Base-by-base conservation (phyloP, 1,140 invertebrate species). In the Drosophila bifasciata region DNA sequence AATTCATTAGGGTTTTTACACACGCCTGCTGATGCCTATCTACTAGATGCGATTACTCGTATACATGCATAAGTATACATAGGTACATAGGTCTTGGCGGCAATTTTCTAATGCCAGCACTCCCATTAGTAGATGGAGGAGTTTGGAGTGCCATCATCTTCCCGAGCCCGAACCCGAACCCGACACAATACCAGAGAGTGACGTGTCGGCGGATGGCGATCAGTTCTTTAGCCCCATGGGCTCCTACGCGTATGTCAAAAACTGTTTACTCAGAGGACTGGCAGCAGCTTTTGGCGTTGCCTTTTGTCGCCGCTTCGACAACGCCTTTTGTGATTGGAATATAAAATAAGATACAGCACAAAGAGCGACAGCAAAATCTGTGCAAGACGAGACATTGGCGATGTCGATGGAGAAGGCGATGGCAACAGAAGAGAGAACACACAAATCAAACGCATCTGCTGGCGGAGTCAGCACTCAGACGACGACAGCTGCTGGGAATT, bases 271-370 rank as follows among this genome's bases (percentile, higher is more conserved):
- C 43, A 49, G 70, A 64, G 67, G 76, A 64, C 55, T 83, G 80
- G 60, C 68, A 80, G 55, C 68, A 80, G 67, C 57, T 77, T 80
- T 77, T 76, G 75, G 83, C 71, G 67, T 81, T 78, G 78, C 78
- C 78, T 76, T 83, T 88, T 88, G 83, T 86, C 83, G 74, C 83
- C 76, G 79, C 76, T 62, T 76, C 75, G 83, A 89, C 83, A 86
- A 88, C 83, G 83, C 75, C 83, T 88, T 86, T 83, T 88, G 83
- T 88, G 83, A 79, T 79, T 88, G 78, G 83, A 88, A 88, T 88
- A 88, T 80, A 69, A 88, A 88, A 88, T 88, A 71, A 88, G 83
- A 69, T 48, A 58, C 64, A 74, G 68, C 46, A 75, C 57, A 73
- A 61, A 64, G 64, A 68, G 56, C 48, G 49, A 61, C 32, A 28